phyloP scores from a whole-genome alignment of 2,888 invertebrate species.

The Drosophila barbarae region DNA sequence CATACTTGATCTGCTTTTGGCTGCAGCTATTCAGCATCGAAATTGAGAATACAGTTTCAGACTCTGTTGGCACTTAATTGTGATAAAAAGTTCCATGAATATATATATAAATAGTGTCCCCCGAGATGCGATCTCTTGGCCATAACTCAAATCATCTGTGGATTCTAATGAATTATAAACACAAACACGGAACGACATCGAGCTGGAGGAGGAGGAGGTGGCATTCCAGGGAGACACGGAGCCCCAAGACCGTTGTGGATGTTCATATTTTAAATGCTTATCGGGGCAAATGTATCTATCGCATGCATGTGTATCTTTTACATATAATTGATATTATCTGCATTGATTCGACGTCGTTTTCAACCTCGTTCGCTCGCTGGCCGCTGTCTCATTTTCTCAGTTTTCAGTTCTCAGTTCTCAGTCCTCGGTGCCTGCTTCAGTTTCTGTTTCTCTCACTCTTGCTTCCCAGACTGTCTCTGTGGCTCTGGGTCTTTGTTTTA shows the following conservation, averaged over 20 bases:
- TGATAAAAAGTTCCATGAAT: background rate
- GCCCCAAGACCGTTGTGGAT: conserved; percentile 42
- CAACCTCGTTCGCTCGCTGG: conserved; percentile 18
- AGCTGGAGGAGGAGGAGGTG: background rate
- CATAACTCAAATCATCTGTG: conserved; percentile 41
- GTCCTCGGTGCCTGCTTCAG: conserved; percentile 25
- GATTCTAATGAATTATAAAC: conserved; percentile 52
- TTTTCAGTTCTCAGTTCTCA: conserved; percentile 24
- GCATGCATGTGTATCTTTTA: conserved; percentile 70
- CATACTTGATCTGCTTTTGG: background rate
- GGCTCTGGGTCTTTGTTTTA: conserved; percentile 30
- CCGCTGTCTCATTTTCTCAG: conserved; percentile 14
- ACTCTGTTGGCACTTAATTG: background rate
- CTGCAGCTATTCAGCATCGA: background rate
- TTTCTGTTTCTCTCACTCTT: conserved; percentile 18
- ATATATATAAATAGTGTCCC: background rate
- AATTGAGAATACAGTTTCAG: background rate
- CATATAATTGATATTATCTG: conserved; percentile 76
- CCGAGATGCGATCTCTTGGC: conserved; percentile 10
- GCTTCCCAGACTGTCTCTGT: conserved; percentile 11
- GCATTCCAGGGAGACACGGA: conserved; percentile 36
- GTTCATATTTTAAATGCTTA: conserved; percentile 73
- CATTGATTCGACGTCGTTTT: conserved; percentile 62
- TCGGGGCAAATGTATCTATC: conserved; percentile 64
- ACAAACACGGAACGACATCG: conserved; percentile 8